A percentile compares a stretch with the other conserved stretches of the same genome.
phyloP scores from a whole-genome alignment of 2,888 invertebrate species.

The Stenchaetothrips biformis region DNA sequence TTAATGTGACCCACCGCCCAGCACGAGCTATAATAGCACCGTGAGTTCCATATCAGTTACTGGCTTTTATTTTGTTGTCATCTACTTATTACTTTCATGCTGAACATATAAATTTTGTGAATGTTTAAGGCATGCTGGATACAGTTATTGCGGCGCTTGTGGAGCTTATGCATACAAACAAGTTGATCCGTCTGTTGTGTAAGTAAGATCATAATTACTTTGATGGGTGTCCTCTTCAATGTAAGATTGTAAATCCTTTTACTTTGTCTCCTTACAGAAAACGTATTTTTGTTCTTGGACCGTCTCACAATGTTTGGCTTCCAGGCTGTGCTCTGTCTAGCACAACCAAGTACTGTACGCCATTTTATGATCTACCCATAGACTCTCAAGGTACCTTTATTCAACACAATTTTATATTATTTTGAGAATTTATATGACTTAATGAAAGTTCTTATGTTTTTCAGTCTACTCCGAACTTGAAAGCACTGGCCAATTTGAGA shows the following conservation, averaged over 20 bases:
- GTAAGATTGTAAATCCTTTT: conserved; percentile 25
- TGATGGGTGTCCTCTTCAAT: background rate
- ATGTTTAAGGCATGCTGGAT: conserved; percentile 72
- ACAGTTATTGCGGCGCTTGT: conserved; percentile 93
- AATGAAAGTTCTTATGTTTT: conserved; percentile 32
- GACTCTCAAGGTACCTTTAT: conserved; percentile 68
- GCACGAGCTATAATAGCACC: conserved; percentile 87
- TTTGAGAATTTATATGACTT: background rate
- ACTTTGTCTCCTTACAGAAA: conserved; percentile 44
- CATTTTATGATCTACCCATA: conserved; percentile 86
- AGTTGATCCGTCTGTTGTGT: conserved; percentile 80
- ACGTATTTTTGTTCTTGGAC: conserved; percentile 87
- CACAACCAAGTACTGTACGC: conserved; percentile 84
- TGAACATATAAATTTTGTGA: conserved; percentile 26
- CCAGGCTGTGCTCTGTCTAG: conserved; percentile 88
- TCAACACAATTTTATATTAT: conserved; percentile 2
- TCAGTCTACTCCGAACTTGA: conserved; percentile 79
- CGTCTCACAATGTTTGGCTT: conserved; percentile 91
- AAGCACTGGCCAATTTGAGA: conserved; percentile 80
- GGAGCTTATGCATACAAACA: conserved; percentile 93
- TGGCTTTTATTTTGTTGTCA: conserved; percentile 25
- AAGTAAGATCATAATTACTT: conserved; percentile 42
- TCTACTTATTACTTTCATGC: conserved; percentile 30
- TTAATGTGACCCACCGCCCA: conserved; percentile 77
- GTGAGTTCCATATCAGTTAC: conserved; percentile 25